Base-by-base conservation (phyloP, 2,113 vertebrate species). In the Cyphomyrus discorhynchus region DNA sequence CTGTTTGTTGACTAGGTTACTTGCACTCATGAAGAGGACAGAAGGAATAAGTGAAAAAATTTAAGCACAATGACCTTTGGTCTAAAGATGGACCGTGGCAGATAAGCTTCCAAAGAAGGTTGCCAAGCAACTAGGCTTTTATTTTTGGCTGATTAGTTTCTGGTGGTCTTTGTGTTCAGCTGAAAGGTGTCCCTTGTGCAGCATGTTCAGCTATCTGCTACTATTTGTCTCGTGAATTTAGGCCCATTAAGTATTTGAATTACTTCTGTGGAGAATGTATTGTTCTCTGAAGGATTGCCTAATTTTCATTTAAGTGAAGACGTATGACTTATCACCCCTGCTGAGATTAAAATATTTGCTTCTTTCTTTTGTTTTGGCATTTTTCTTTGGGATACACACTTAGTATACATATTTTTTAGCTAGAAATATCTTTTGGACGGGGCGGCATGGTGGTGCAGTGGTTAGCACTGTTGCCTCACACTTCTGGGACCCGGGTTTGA, bases 121-220 rank as follows among this genome's bases (percentile, higher is more conserved):
- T 84, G 82, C 82, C 82, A 47, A 13, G 82, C 82, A 84, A 84
- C 82, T n/a, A 84, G n/a, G 45, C 82, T 84, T 84, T 84, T 84
- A 84, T 84, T 84, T 84, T 84, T 84, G 82, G 13, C 39, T 84
- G 82, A 47, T 84, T 84, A n/a, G 19, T 10, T 21, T 21, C 82
- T 47, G 42, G 24, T 84, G 42, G 39, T 47, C 82, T 84, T 47
- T n/a, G 82, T 84, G 21, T 47, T 84, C 39, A n/a, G 45, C 45
- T 47, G 42, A 84, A 47, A 84, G 13, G 82, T n/a, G 82, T 82
- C 82, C 39, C n/a, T 84, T 49, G 45, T 47, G 82, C 82, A 47
- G 6, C 19, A 9, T 83, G 17, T 45, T 83, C 13, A 39, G 8
- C 17, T 46, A n/a, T 46, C 7, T 21, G 45, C 21, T 47, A 39